A percentile compares a stretch with the other conserved stretches of the same genome.
These are phyloP conservation scores for Labrus mixtus DNA, from an alignment of 2,113 vertebrate genomes.

Conservation along the genomic window DNA sequence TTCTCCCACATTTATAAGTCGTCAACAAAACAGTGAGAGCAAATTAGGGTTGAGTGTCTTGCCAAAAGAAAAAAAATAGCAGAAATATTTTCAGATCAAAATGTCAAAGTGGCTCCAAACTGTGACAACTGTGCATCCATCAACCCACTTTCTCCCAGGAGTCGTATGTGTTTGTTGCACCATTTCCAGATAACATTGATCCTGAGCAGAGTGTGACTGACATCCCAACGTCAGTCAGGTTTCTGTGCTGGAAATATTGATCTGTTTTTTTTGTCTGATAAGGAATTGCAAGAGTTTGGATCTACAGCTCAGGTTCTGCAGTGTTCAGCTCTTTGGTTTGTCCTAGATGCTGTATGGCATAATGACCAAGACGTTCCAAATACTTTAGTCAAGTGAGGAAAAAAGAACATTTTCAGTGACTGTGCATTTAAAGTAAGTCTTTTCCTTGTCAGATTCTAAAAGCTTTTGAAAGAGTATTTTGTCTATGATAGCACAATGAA, in stretches of 20 bases:
- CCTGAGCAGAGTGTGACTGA: constrained; percentile 18
- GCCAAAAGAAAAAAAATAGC: neutral
- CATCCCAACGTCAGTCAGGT: constrained; percentile 10
- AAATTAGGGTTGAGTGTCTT: too few relatives aligned
- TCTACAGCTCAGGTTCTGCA: constrained; percentile 7
- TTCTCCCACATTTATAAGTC: too few relatives aligned
- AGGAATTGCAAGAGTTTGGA: neutral
- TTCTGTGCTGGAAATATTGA: constrained; percentile 37
- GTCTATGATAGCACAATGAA: neutral
- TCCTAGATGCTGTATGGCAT: neutral
- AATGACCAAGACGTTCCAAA: neutral
- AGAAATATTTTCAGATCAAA: neutral
- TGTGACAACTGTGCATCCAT: neutral
- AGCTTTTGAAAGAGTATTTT: neutral
- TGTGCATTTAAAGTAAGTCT: neutral
- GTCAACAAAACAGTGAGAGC: too few relatives aligned
- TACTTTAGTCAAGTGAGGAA: neutral
- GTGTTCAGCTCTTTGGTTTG: neutral
- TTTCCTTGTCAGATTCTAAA: neutral
- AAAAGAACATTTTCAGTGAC: neutral
- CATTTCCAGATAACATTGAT: constrained; percentile 29
- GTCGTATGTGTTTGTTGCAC: neutral
- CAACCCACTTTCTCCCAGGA: neutral
- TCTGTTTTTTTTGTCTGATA: constrained; percentile 16
- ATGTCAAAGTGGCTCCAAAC: constrained; percentile 8